phyloP scores from a whole-genome alignment of 2,113 vertebrate genomes.

The Irena cyanogastra region DNA sequence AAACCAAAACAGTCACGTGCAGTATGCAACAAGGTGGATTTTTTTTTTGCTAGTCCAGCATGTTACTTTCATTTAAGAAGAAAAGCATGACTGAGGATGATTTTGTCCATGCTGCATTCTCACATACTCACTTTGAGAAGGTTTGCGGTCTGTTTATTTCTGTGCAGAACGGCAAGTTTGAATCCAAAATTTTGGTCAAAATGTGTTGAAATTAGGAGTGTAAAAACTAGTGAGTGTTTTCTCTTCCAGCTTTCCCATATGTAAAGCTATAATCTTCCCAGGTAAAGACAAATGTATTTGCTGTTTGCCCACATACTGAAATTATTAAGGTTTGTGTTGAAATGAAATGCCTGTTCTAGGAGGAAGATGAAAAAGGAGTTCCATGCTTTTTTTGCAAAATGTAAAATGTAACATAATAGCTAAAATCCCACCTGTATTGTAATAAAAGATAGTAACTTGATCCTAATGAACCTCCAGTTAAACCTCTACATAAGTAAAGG shows the following conservation, averaged over 20 bases:
- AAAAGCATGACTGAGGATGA: neutral
- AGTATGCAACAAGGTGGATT: neutral
- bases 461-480: neutral
- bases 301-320: neutral
- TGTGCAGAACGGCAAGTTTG: neutral
- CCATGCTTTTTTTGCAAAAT: neutral
- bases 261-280: neutral
- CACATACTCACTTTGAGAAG: neutral
- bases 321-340: neutral
- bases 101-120: neutral
- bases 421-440: neutral
- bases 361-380: neutral
- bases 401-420: neutral
- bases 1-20: accelerated
- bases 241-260: neutral
- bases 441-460: neutral
- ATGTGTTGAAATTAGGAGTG: neutral
- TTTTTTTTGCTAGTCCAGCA: neutral
- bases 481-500: neutral
- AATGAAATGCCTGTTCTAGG: neutral
- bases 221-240: neutral
- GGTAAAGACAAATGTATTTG: neutral
- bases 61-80: neutral
- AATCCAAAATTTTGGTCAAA: neutral
- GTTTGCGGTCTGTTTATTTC: neutral